These are phyloP conservation scores for Diacarnus erythraeanus DNA, from an alignment of 37 sponge, comb jelly and placozoan genomes.

Conservation along the genomic window DNA sequence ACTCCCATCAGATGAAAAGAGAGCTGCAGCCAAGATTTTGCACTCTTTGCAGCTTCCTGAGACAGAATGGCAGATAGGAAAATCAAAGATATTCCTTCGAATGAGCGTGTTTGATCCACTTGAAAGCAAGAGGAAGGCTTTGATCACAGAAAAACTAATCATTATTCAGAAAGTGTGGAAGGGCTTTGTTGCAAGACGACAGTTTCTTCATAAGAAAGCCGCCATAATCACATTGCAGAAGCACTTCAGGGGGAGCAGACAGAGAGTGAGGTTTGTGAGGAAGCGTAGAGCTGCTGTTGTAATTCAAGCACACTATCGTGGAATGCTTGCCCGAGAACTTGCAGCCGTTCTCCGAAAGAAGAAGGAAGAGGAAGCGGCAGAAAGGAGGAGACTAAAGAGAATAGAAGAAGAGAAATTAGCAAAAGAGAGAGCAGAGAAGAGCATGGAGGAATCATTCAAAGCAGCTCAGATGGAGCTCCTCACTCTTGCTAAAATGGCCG, in stretches of 20 bases:
- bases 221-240: conserved; percentile 76
- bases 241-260: conserved; percentile 64
- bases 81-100: conserved; percentile 87
- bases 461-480: conserved; percentile 87
- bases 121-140: conserved; percentile 68
- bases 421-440: conserved; percentile 56
- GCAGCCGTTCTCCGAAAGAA: conserved; percentile 73
- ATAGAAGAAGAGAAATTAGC: conserved; percentile 67
- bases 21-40: conserved; percentile 76
- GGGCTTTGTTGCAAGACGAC: conserved; percentile 51
- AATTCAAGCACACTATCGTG: conserved; percentile 84
- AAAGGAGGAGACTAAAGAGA: conserved; percentile 47
- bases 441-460: conserved; percentile 72
- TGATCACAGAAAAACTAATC: conserved; percentile 74
- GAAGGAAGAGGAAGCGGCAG: conserved; percentile 69
- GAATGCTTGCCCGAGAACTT: conserved; percentile 83
- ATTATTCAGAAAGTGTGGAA: conserved; percentile 86
- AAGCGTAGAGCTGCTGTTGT: conserved; percentile 71
- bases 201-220: conserved; percentile 31
- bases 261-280: conserved; percentile 63
- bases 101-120: conserved; percentile 93
- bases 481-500: conserved; percentile 84
- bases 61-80: conserved; percentile 97
- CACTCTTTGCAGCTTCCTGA: conserved; percentile 73
- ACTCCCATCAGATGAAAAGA: conserved; percentile 70